Evolutionary conservation across 1,140 invertebrate species (phyloP).

Genomic region (Bombus waltoni): DNA sequence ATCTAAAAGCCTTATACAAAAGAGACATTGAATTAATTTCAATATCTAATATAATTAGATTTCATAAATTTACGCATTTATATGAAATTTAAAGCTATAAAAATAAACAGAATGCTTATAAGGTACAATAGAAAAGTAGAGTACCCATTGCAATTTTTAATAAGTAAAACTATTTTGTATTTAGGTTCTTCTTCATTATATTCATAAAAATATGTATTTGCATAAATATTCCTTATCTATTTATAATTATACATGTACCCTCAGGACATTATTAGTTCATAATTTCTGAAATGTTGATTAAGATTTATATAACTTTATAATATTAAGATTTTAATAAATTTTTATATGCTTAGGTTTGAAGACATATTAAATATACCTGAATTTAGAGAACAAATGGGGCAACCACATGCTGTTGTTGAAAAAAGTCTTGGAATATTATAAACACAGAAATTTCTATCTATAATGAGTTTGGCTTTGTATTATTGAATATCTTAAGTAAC

Average conservation of each 20-base stretch:
- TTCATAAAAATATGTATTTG: no score
- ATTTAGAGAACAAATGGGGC: constrained; percentile 88
- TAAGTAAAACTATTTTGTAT: no score
- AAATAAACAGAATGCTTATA: no score
- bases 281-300: constrained; percentile 1
- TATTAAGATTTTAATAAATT: constrained; percentile 6
- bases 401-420: constrained; percentile 92
- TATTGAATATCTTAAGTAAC: constrained; percentile 12
- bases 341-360: constrained; percentile 84
- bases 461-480: constrained; percentile 22
- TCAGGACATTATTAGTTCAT: neutral
- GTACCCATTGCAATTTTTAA: no score
- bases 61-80: no score
- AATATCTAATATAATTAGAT: no score
- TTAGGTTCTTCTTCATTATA: no score
- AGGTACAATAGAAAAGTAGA: no score
- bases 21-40: neutral
- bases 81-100: no score
- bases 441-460: constrained; percentile 40
- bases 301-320: neutral
- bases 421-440: constrained; percentile 88
- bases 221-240: neutral
- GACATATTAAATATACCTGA: constrained; percentile 91
- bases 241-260: neutral
- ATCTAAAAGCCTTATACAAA: no score